Evolutionary conservation across 2,888 invertebrate species (phyloP).

Genomic region (Apodemia zela): DNA sequence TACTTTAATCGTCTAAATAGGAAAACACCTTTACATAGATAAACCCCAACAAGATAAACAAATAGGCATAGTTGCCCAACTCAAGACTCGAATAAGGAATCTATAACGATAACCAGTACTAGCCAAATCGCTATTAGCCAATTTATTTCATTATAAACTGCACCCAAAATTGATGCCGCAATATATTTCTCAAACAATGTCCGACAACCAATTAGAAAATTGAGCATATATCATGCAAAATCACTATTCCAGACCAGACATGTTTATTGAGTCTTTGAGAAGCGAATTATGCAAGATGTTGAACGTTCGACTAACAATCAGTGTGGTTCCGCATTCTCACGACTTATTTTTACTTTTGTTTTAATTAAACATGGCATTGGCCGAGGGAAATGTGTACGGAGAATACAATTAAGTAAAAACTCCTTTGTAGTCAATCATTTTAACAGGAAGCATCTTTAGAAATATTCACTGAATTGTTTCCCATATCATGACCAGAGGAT

Average conservation of each 20-base stretch:
- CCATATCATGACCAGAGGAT: conserved; percentile 3
- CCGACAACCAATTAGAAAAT: conserved; percentile 7
- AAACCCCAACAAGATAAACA: too few relatives aligned
- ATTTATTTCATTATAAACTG: background rate
- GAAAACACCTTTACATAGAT: too few relatives aligned
- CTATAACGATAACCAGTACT: too few relatives aligned
- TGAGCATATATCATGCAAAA: conserved; percentile 13
- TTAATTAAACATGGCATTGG: conserved; percentile 16
- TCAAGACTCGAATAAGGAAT: too few relatives aligned
- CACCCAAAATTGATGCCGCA: conserved; percentile 5
- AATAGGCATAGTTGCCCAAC: too few relatives aligned
- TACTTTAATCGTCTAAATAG: too few relatives aligned
- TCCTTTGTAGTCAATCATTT: conserved; percentile 28
- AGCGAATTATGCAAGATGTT: conserved; percentile 11
- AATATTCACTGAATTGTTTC: background rate
- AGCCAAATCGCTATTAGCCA: too few relatives aligned
- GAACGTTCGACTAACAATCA: conserved; percentile 4
- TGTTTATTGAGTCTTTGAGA: conserved; percentile 12
- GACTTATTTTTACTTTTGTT: conserved; percentile 17
- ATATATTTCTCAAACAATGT: background rate
- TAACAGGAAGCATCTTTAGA: background rate
- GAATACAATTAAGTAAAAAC: conserved; percentile 22
- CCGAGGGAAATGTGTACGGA: conserved; percentile 19
- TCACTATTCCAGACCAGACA: conserved; percentile 8
- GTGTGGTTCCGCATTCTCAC: conserved; percentile 18